Conservation (phyloP, 2,113 vertebrate species). For the Gobius niger region DNA sequence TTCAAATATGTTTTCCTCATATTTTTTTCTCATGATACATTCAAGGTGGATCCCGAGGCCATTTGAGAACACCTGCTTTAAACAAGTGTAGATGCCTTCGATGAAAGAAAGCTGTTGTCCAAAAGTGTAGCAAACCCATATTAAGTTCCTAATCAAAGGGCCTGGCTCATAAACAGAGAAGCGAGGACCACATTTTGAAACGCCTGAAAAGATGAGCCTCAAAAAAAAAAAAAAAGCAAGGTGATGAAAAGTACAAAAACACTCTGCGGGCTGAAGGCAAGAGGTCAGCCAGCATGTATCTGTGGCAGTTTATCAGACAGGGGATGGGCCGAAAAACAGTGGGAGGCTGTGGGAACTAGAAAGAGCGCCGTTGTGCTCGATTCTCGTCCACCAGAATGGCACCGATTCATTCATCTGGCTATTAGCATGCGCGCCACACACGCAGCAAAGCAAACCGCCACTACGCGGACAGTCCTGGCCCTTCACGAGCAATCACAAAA, state of each 20-base stretch:
- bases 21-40: no score
- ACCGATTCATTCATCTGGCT: constrained; percentile 62
- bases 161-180: not conserved
- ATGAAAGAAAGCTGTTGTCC: not conserved
- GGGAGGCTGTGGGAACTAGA: constrained; percentile 50
- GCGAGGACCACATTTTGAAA: not conserved
- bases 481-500: constrained; percentile 33
- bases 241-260: not conserved
- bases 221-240: no score
- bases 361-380: constrained; percentile 65
- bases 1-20: no score
- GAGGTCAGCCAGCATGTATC: constrained; percentile 6
- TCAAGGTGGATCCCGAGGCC: no score
- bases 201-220: no score
- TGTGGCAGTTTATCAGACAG: constrained; percentile 42
- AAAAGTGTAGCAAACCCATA: not conserved
- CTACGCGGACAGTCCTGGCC: constrained; percentile 49
- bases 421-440: constrained; percentile 70
- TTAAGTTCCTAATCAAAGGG: not conserved
- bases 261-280: constrained; percentile 8
- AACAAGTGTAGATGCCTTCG: no score
- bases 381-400: constrained; percentile 61
- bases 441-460: constrained; percentile 44
- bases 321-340: constrained; percentile 37
- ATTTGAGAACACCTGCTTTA: not conserved